Evolutionary conservation across 2,113 vertebrate species (phyloP).

Genomic region (Stegastes partitus): DNA sequence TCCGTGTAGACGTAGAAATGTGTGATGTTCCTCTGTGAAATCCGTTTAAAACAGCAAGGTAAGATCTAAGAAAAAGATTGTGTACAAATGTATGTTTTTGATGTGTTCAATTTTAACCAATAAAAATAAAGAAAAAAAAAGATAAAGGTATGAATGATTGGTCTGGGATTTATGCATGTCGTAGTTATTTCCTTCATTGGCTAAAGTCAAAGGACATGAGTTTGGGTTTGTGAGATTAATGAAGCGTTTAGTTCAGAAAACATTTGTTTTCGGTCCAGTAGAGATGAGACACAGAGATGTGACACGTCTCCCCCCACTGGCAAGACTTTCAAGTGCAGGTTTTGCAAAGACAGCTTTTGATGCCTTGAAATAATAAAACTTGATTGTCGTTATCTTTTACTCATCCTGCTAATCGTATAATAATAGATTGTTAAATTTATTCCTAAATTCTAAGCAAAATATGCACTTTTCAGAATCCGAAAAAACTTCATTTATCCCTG

Average conservation of each 20-base stretch:
- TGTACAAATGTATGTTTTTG: conserved; percentile 77
- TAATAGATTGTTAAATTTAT: no score
- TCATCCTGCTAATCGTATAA: no score
- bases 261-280: background rate
- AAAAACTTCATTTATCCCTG: no score
- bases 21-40: conserved; percentile 75
- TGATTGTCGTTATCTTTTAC: no score
- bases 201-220: no score
- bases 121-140: conserved; percentile 66
- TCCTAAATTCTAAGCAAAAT: background rate
- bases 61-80: conserved; percentile 46
- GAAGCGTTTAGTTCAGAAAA: background rate
- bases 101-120: conserved; percentile 78
- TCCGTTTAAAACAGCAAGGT: conserved; percentile 52
- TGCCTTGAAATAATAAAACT: no score
- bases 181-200: no score
- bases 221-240: background rate
- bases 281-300: no score
- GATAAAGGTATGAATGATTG: conserved; percentile 10
- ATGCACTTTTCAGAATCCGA: no score
- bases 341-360: no score
- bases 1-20: conserved; percentile 69
- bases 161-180: background rate
- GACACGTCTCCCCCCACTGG: conserved; percentile 16
- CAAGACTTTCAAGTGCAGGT: background rate